These are phyloP conservation scores for Micrasema minimum DNA, from an alignment of 1,140 invertebrate genomes.

Conservation along the genomic window DNA sequence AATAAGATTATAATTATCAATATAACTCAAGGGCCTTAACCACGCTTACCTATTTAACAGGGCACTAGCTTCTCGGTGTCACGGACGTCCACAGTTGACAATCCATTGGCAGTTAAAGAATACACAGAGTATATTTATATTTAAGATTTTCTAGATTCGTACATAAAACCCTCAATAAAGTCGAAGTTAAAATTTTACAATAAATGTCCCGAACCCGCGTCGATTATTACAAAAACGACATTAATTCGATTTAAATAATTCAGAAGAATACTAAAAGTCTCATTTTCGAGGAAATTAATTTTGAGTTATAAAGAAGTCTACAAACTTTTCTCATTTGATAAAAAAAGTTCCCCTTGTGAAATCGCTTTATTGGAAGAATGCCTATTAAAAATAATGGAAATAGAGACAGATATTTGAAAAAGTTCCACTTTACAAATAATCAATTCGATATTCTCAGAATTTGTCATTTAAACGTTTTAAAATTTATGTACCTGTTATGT, in stretches of 20 bases:
- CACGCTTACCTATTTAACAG: too few relatives aligned
- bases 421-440: slow-evolving; percentile 14
- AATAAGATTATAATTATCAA: too few relatives aligned
- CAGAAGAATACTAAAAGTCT: slow-evolving; percentile 11
- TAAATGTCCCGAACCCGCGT: too few relatives aligned
- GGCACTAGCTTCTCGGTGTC: too few relatives aligned
- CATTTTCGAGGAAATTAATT: slow-evolving; percentile 21
- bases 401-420: slow-evolving; percentile 16
- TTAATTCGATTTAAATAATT: slow-evolving; percentile 23
- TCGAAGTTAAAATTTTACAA: too few relatives aligned
- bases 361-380: slow-evolving; percentile 31
- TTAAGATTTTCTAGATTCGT: too few relatives aligned
- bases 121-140: too few relatives aligned
- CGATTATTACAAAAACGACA: slow-evolving; percentile 5
- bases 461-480: background rate
- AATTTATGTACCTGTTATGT: too few relatives aligned
- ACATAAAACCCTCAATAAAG: too few relatives aligned
- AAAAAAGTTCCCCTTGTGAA: slow-evolving; percentile 28
- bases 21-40: too few relatives aligned
- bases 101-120: too few relatives aligned
- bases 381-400: slow-evolving; percentile 27
- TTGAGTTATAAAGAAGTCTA: slow-evolving; percentile 23
- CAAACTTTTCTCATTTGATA: slow-evolving; percentile 33
- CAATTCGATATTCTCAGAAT: slow-evolving; percentile 1
- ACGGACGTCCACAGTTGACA: too few relatives aligned